These are phyloP conservation scores for Oscheius sp. DNA, from an alignment of 2,888 invertebrate genomes.

Conservation along the genomic window DNA sequence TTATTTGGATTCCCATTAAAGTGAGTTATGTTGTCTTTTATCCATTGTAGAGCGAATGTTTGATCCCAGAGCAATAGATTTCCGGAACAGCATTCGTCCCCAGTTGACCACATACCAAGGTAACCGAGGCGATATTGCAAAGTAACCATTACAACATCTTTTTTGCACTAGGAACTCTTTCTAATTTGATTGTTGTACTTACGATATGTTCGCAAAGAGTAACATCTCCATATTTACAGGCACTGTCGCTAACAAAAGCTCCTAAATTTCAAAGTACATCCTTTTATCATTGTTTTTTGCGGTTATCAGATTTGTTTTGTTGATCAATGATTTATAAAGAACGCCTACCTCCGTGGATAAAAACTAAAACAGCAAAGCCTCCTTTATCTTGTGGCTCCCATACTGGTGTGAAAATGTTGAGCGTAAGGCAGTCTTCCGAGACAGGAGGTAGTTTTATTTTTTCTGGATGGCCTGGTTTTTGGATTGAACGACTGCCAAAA, in stretches of 20 bases:
- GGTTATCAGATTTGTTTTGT: neutral
- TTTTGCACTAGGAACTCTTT: conserved; percentile 29
- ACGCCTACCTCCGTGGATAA: conserved; percentile 48
- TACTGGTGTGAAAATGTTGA: conserved; percentile 54
- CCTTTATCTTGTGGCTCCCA: conserved; percentile 38
- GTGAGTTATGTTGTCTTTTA: conserved; percentile 26
- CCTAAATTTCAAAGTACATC: conserved; percentile 5
- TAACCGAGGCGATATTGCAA: conserved; percentile 58
- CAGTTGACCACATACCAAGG: conserved; percentile 55
- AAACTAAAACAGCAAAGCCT: conserved; percentile 53
- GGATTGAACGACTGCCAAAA: conserved; percentile 47
- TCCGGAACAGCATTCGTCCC: conserved; percentile 46
- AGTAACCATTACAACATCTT: conserved; percentile 54
- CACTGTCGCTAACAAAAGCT: conserved; percentile 47
- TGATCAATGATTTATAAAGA: neutral
- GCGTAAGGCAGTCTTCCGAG: conserved; percentile 50
- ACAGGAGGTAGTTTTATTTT: conserved; percentile 10
- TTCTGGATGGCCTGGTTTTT: conserved; percentile 26
- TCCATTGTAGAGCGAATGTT: conserved; percentile 51
- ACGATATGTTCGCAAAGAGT: conserved; percentile 46
- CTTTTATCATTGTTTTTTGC: neutral
- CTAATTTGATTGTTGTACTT: neutral
- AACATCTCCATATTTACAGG: conserved; percentile 49
- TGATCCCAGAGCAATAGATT: conserved; percentile 51
- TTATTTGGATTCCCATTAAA: conserved; percentile 48